Percentiles rank a stretch among this genome's conserved stretches.
These are phyloP conservation scores for Pterocles orientalis DNA, from an alignment of 2,113 vertebrate genomes.

Conservation along the genomic window DNA sequence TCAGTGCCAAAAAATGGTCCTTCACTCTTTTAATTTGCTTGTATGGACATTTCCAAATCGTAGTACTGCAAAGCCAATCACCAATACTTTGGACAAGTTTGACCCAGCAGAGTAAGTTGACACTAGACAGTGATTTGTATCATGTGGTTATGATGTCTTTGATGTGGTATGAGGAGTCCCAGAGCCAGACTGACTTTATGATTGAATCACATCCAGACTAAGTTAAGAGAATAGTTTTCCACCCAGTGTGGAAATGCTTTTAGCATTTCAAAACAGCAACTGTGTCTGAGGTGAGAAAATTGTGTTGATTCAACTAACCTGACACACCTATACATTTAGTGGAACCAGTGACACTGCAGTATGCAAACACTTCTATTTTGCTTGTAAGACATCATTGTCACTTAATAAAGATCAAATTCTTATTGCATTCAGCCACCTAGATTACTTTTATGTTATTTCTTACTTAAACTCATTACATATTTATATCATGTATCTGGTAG, in stretches of 20 bases:
- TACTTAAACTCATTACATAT: neutral
- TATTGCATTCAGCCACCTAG: neutral
- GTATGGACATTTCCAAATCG: neutral
- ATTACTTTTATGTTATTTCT: neutral
- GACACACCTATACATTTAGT: neutral
- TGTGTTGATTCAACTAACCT: neutral
- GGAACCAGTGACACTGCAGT: neutral
- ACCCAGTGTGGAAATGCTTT: neutral
- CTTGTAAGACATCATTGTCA: neutral
- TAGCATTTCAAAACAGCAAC: neutral
- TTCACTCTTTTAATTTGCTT: neutral
- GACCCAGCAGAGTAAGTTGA: neutral
- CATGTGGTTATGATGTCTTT: neutral
- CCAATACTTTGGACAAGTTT: neutral
- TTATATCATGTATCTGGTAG: neutral
- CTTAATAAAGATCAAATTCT: neutral
- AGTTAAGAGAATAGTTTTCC: neutral
- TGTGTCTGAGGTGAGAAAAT: neutral
- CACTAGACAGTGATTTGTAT: neutral
- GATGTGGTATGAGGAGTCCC: neutral
- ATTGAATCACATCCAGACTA: neutral
- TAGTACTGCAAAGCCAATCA: neutral
- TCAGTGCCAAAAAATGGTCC: neutral
- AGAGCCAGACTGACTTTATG: neutral
- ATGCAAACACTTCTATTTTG: neutral